These are phyloP conservation scores for Pseudomyrmex sp. DNA, from an alignment of 1,140 invertebrate genomes.

Conservation along the genomic window DNA sequence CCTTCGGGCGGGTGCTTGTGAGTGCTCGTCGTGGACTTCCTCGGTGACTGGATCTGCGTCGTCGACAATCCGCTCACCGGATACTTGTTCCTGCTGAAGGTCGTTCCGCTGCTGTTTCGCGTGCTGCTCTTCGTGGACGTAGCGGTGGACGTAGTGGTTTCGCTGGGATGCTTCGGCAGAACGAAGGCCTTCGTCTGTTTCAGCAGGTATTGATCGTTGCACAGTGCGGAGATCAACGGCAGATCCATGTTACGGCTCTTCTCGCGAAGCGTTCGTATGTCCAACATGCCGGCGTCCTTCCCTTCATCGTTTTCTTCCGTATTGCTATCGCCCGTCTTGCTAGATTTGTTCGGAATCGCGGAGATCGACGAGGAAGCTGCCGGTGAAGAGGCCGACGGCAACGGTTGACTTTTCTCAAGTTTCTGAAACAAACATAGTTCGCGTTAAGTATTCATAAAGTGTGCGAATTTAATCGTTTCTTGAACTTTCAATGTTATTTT, in stretches of 20 bases:
- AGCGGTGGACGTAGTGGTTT: constrained; percentile 70
- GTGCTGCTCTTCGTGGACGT: constrained; percentile 79
- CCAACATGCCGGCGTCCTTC: constrained; percentile 86
- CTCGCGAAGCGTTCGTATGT: constrained; percentile 92
- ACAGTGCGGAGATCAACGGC: constrained; percentile 94
- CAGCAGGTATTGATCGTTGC: constrained; percentile 93
- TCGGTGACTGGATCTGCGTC: constrained; percentile 85
- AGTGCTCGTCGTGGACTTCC: constrained; percentile 85
- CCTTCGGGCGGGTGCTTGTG: constrained; percentile 87
- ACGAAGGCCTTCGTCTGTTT: constrained; percentile 94
- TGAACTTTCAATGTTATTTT: neutral
- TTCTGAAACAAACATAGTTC: constrained; percentile 70
- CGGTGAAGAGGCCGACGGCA: constrained; percentile 76
- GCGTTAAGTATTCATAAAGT: neutral
- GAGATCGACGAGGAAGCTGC: constrained; percentile 55
- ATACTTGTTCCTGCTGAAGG: constrained; percentile 85
- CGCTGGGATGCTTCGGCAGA: constrained; percentile 88
- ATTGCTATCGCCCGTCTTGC: constrained; percentile 12
- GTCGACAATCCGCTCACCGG: constrained; percentile 88
- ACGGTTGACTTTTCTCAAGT: constrained; percentile 82
- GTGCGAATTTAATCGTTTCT: neutral
- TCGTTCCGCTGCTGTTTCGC: constrained; percentile 81
- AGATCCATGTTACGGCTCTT: constrained; percentile 95
- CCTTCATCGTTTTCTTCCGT: constrained; percentile 69
- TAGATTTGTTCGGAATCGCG: constrained; percentile 52